Evolutionary conservation across 2,888 invertebrate species (phyloP).

Genomic region (Lobophora halterata): DNA sequence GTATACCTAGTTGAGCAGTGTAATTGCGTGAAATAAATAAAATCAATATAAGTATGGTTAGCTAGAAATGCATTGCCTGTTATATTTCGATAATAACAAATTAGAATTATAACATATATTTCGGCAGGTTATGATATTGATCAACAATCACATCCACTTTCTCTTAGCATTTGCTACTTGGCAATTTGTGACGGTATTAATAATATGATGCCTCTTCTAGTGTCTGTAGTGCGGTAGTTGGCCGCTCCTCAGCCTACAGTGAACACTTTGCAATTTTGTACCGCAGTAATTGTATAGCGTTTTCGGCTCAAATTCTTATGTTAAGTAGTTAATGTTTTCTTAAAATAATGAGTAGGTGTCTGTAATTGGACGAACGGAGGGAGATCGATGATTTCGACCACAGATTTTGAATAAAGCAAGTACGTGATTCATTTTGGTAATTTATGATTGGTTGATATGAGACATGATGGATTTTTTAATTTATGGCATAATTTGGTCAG

Average conservation of each 20-base stretch:
- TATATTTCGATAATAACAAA: too few relatives aligned
- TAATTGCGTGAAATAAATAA: too few relatives aligned
- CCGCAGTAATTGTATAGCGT: constrained; percentile 61
- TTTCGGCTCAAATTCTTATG: constrained; percentile 61
- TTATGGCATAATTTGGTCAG: constrained; percentile 1
- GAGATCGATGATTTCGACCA: constrained; percentile 46
- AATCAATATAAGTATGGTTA: too few relatives aligned
- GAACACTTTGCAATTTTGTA: constrained; percentile 62
- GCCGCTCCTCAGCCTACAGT: constrained; percentile 37
- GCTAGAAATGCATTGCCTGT: too few relatives aligned
- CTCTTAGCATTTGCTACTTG: too few relatives aligned
- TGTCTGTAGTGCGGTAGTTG: constrained; percentile 7
- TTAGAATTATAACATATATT: too few relatives aligned
- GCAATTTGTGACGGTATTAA: too few relatives aligned
- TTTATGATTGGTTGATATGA: constrained; percentile 7
- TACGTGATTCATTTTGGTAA: constrained; percentile 6
- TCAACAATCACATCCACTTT: too few relatives aligned
- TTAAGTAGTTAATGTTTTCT: constrained; percentile 63
- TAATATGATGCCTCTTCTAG: constrained; percentile 50
- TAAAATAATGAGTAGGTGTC: constrained; percentile 63
- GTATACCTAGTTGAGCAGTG: too few relatives aligned
- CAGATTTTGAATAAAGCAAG: constrained; percentile 24
- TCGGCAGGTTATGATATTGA: too few relatives aligned
- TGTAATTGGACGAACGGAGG: constrained; percentile 47
- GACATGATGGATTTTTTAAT: constrained; percentile 20